phyloP scores from a whole-genome alignment of 2,113 vertebrate genomes.

The Percopsis transmontana region DNA sequence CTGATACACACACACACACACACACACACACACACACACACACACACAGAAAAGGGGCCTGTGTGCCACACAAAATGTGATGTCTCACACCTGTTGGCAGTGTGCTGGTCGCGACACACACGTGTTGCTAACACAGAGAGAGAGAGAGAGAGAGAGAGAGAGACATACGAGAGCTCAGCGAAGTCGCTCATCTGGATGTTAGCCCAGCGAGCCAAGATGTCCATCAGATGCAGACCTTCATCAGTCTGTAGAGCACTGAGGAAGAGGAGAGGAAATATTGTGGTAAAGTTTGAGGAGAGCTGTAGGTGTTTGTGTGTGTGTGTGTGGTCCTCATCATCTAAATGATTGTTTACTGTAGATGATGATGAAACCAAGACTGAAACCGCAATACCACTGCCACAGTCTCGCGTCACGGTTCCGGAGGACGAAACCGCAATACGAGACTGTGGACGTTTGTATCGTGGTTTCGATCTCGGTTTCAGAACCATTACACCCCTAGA shows the following conservation, averaged over 20 bases:
- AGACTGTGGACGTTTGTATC: too few species aligned
- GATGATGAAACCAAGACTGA: too few species aligned
- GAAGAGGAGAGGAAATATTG: conserved; percentile 49
- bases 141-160: not conserved
- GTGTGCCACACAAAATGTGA: not conserved
- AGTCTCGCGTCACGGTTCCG: too few species aligned
- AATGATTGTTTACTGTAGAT: too few species aligned
- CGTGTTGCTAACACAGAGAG: not conserved
- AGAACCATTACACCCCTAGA: too few species aligned
- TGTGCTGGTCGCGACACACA: not conserved
- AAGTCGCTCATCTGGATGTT: conserved; percentile 84
- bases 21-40: not conserved
- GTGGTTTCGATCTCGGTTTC: too few species aligned
- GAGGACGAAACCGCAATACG: too few species aligned
- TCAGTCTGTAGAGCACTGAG: conserved; percentile 86
- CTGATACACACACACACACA: not conserved
- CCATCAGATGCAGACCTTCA: conserved; percentile 85
- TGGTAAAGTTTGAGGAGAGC: not conserved
- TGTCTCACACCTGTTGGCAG: not conserved
- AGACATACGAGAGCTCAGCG: conserved; percentile 85
- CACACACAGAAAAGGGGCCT: not conserved
- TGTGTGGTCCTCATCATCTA: not conserved
- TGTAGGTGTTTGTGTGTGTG: too few species aligned
- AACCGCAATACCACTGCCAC: too few species aligned
- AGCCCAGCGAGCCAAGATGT: conserved; percentile 80